Percentiles rank a stretch among this genome's conserved stretches.
These are phyloP conservation scores for Nothoprocta perdicaria DNA, from an alignment of 2,113 vertebrate genomes.

Conservation along the genomic window DNA sequence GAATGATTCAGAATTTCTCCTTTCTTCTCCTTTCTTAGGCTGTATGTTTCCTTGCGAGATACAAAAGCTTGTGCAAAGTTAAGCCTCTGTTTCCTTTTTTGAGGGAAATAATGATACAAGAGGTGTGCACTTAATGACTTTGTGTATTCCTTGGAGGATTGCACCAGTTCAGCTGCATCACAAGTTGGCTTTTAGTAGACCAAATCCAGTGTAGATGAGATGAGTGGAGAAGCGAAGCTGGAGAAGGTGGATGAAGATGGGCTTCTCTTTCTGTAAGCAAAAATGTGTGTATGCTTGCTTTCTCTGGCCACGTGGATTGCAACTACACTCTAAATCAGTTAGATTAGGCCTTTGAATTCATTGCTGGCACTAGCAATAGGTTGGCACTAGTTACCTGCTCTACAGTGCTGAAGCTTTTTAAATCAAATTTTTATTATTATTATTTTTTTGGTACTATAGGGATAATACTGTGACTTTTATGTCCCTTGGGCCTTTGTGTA, in stretches of 20 bases:
- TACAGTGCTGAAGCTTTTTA: not conserved
- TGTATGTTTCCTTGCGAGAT: not conserved
- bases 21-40: not conserved
- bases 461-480: not conserved
- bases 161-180: not conserved
- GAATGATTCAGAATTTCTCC: not conserved
- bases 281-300: not conserved
- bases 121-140: not conserved
- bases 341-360: not conserved
- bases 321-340: not conserved
- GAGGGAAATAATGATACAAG: not conserved
- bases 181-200: not conserved
- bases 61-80: not conserved
- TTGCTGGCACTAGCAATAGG: not conserved
- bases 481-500: not conserved
- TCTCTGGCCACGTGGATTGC: not conserved
- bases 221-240: not conserved
- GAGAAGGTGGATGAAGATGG: not conserved
- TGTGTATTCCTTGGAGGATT: not conserved
- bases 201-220: not conserved
- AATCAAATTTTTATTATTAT: not conserved
- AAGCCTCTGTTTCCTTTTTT: not conserved
- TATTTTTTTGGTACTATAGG: not conserved
- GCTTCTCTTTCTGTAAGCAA: not conserved
- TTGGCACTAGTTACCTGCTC: not conserved